Evolutionary conservation across 1,140 invertebrate genomes (phyloP).

Genomic region (Samia ricini): DNA sequence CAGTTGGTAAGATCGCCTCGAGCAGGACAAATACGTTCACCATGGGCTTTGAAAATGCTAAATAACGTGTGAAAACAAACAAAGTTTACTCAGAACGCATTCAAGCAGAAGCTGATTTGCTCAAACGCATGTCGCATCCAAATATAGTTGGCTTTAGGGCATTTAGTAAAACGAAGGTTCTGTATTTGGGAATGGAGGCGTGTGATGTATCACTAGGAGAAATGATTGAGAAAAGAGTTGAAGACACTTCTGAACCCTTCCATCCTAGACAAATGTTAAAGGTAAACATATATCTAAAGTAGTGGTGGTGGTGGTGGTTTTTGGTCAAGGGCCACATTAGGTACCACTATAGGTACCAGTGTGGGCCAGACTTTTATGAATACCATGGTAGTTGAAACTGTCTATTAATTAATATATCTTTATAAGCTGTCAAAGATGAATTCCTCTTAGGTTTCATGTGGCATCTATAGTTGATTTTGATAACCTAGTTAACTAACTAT

Average conservation of each 20-base stretch:
- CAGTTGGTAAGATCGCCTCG: slow-evolving; percentile 84
- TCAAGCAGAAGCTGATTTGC: slow-evolving; percentile 83
- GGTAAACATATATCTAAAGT: slow-evolving; percentile 48
- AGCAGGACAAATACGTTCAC: slow-evolving; percentile 82
- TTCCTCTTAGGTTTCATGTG: no score
- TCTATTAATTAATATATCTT: no score
- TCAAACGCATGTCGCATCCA: slow-evolving; percentile 86
- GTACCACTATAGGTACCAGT: no score
- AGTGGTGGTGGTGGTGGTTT: no score
- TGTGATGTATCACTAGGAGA: slow-evolving; percentile 83
- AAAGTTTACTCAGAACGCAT: slow-evolving; percentile 79
- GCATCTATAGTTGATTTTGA: no score
- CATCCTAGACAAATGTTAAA: slow-evolving; percentile 81
- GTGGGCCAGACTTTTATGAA: no score
- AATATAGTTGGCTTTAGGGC: slow-evolving; percentile 91
- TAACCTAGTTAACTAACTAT: no score
- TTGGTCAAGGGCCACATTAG: no score
- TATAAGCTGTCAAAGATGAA: no score
- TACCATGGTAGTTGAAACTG: no score
- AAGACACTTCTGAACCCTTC: slow-evolving; percentile 80
- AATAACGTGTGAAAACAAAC: slow-evolving; percentile 68
- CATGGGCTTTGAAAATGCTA: slow-evolving; percentile 90
- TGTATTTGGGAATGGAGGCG: slow-evolving; percentile 85
- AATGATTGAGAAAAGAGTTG: slow-evolving; percentile 84
- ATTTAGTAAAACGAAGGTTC: slow-evolving; percentile 79